Base-by-base conservation (phyloP, 2,113 vertebrate species). In the Perca fluviatilis region DNA sequence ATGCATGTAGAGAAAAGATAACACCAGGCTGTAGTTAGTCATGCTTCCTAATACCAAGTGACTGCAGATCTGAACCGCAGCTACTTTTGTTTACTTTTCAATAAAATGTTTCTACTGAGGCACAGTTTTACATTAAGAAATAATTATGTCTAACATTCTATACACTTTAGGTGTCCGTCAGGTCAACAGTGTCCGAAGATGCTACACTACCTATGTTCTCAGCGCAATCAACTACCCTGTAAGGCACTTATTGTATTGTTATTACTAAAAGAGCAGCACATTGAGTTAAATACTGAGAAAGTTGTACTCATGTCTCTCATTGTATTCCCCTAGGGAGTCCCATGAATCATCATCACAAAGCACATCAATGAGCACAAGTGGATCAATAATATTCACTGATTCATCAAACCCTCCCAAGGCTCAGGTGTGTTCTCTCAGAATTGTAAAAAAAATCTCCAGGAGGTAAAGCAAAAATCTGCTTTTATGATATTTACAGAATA, bases 131-230 rank as follows among this genome's bases (percentile, higher is more conserved):
- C 58, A 21, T 43, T 2, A 23, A 25, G 13, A 46, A 47, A 5
- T 63, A 3, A 63, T 40, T 10, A 40, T 53, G 47, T 51, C 8
- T 40, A 40, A 47, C 12, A n/a, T 23, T 47, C 7, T 72, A 13
- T 62, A 12, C 18, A 66, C 80, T 86, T 79, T 40, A 95, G 94
- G 77, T 77, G 18, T 92, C 87, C 1, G 1, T 83, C 9, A 51
- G 56, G 25, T 92, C 89, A 54, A 51, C 54, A 18, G 3, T 8
- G 18, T 89, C 89, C 16, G 83, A 89, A 71, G 84, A 92, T 21
- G 46, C 68, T 30, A 15, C 54, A n/a, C 4, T 57, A 11, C 7
- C 77, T 5, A 4, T 11, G 30, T 13, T 49, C 0, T 9, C 54
- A 25, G 4, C 0, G 1, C 9, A 0, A 19, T 60, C 30, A 40